phyloP scores from a whole-genome alignment of 1,140 invertebrate species.

The Scaptomyza hsui region DNA sequence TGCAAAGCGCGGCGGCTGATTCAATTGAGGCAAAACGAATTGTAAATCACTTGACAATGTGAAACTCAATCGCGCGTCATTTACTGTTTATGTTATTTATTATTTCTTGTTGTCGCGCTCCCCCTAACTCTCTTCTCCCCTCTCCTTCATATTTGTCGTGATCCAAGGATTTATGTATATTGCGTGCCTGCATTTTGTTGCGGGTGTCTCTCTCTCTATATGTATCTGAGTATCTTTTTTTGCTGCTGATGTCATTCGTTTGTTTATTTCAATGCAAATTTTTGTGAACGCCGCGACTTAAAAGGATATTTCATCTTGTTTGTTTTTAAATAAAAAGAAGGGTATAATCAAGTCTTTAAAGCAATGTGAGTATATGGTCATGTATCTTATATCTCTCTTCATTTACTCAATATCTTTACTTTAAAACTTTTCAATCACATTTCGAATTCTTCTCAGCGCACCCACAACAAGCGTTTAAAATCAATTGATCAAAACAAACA shows the following conservation, averaged over 20 bases:
- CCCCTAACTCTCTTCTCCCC: background rate
- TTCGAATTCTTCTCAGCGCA: background rate
- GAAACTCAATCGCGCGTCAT: slow-evolving; percentile 79
- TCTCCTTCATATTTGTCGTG: slow-evolving; percentile 28
- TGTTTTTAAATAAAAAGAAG: slow-evolving; percentile 17
- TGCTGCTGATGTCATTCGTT: slow-evolving; percentile 62
- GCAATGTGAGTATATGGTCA: background rate
- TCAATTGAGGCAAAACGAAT: slow-evolving; percentile 78
- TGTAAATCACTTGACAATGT: slow-evolving; percentile 82
- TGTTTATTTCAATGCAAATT: slow-evolving; percentile 59
- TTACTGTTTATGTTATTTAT: slow-evolving; percentile 77
- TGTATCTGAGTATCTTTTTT: slow-evolving; percentile 7
- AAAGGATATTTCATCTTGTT: slow-evolving; percentile 63
- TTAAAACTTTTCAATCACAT: background rate
- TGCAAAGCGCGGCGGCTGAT: slow-evolving; percentile 48
- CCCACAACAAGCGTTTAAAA: background rate
- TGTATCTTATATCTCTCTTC: background rate
- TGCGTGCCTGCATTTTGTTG: slow-evolving; percentile 48
- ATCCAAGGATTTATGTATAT: slow-evolving; percentile 77
- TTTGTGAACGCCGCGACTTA: slow-evolving; percentile 52
- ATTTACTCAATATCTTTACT: too few species aligned
- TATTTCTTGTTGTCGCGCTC: slow-evolving; percentile 61
- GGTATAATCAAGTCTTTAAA: slow-evolving; percentile 22
- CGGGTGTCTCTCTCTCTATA: slow-evolving; percentile 50
- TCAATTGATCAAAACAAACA: background rate